Evolutionary conservation across 2,888 invertebrate species (phyloP), one percentile per base, ranked within the genome.

Genomic region (Ochropleura plecta): DNA sequence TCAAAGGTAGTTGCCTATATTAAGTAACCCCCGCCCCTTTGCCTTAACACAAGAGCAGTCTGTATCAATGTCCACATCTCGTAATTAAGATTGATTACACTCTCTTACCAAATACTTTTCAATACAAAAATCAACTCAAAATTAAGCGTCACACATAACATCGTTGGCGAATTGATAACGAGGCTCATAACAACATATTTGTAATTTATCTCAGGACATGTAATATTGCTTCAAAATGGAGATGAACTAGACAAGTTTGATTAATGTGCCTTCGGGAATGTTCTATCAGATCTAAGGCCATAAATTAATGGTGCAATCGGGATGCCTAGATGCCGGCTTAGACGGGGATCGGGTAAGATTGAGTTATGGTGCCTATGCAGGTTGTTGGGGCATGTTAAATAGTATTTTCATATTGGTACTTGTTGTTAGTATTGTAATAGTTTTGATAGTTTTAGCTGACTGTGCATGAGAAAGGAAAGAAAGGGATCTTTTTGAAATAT

Each of bases 291-390:
- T 76, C 77, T 68, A 66, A 49, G 60, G 72, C 72, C 66, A 85
- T 87, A 82, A 87, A 88, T 88, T 85, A 88, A 76, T 88, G 76
- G 69, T 68, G 70, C 64, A 76, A 70, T 75, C n/a, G 44, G 76
- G 70, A 75, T 76, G 49, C 70, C 55, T 71, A 71, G 62, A 79
- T 57, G 40, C 76, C 14, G 30, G 70, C 66, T 69, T 63, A 62
- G 75, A 79, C 86, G 71, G 79, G 82, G 57, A 80, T 78, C 73
- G 57, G 57, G 76, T 71, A 73, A 63, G 63, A 20, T 57, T 73
- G 76, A 83, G 78, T 78, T 82, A 83, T 81, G 72, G 40, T 42
- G 8, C 20, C 12, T 42, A 46, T 44, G 53, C 10, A 8, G 3
- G 18, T 63, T 70, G 60, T 42, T 64, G 51, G 10, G 55, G 9